phyloP scores from a whole-genome alignment of 2,888 invertebrate genomes.

The Tenthredo amoena region DNA sequence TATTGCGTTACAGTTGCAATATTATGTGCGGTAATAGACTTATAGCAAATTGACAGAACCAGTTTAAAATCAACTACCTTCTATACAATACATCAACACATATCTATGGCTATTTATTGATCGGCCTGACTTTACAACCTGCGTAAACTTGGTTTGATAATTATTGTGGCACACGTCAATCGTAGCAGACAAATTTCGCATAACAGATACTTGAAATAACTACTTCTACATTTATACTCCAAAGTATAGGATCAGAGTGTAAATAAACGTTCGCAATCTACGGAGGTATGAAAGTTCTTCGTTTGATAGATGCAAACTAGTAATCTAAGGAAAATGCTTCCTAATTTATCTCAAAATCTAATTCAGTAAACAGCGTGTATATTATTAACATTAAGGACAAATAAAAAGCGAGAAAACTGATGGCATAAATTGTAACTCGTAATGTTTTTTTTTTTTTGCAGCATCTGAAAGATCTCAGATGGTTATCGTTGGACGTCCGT shows the following conservation, averaged over 20 bases:
- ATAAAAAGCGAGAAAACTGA: too few relatives aligned
- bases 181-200: not conserved
- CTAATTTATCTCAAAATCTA: not conserved
- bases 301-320: not conserved
- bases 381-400: too few relatives aligned
- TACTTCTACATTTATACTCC: not conserved
- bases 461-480: too few relatives aligned
- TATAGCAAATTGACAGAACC: conserved; percentile 5
- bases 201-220: not conserved
- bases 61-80: conserved; percentile 3
- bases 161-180: conserved; percentile 2
- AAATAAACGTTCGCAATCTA: not conserved
- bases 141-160: not conserved
- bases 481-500: too few relatives aligned
- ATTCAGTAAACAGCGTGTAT: too few relatives aligned
- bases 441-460: too few relatives aligned
- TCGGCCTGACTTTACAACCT: not conserved
- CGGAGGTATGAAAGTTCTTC: not conserved
- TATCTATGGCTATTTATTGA: not conserved
- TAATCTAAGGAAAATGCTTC: not conserved
- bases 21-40: not conserved
- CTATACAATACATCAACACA: not conserved
- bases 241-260: not conserved
- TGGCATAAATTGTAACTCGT: too few relatives aligned
- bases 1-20: conserved; percentile 8